Evolutionary conservation across 2,113 vertebrate genomes (phyloP).

Genomic region (Zosterops japonicus): DNA sequence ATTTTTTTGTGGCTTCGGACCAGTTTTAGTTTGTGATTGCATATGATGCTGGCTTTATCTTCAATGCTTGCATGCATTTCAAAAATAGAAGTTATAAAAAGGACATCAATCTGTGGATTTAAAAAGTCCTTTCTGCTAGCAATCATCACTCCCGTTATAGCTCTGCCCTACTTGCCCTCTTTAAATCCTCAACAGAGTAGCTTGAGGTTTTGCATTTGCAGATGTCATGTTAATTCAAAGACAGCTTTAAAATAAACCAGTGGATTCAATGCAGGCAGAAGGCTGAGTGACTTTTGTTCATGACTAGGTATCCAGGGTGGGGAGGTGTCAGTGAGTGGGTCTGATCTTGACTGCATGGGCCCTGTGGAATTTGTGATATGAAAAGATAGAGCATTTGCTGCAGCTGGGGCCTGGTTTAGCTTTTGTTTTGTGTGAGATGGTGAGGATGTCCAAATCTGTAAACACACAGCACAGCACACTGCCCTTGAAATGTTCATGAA

Average conservation of each 20-base stretch:
- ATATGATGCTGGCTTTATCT: background rate
- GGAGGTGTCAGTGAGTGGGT: background rate
- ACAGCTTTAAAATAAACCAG: background rate
- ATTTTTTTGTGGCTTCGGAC: background rate
- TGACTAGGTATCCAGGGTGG: background rate
- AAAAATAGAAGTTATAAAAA: background rate
- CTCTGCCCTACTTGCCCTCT: background rate
- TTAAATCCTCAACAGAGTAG: background rate
- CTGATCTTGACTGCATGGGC: background rate
- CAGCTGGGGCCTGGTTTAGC: rapidly evolving
- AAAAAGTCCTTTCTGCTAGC: background rate
- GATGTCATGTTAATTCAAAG: background rate
- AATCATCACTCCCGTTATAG: background rate
- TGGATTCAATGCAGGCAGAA: background rate
- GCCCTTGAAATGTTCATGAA: background rate
- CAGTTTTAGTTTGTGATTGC: background rate
- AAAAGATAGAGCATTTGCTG: background rate
- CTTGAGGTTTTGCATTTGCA: background rate
- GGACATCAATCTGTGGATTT: background rate
- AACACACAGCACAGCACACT: background rate
- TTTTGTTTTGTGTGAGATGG: background rate
- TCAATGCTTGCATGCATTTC: background rate
- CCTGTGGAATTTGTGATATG: rapidly evolving
- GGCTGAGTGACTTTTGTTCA: background rate
- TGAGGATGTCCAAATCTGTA: background rate